These are phyloP conservation scores for Peromyscus aztecus DNA, from an alignment of 2,797 vertebrate species.

Conservation along the genomic window DNA sequence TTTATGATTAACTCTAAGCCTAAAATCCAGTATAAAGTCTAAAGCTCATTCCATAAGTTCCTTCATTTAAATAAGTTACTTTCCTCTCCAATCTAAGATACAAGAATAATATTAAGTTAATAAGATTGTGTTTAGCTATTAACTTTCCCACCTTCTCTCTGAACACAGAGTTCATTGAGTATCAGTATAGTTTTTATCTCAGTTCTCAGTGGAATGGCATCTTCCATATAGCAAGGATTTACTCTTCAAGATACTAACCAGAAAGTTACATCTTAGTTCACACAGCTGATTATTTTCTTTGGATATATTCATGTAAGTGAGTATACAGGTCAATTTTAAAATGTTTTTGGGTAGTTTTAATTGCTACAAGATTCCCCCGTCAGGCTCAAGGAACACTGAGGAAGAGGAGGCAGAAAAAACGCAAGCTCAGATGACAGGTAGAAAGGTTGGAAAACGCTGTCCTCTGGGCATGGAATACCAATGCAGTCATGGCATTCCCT, in stretches of 20 bases:
- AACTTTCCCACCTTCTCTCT: background rate
- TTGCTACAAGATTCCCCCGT: no score
- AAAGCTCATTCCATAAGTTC: background rate
- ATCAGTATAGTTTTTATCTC: background rate
- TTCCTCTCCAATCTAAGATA: background rate
- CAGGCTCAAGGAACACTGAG: background rate
- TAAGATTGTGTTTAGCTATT: background rate
- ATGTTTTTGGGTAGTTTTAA: background rate
- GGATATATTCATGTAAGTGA: background rate
- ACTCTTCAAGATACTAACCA: background rate
- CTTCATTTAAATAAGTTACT: background rate
- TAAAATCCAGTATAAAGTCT: background rate
- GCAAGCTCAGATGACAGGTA: background rate
- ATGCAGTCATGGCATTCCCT: background rate
- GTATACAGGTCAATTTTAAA: background rate
- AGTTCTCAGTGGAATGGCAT: background rate
- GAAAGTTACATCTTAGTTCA: background rate
- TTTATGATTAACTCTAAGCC: background rate
- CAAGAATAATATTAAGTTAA: background rate
- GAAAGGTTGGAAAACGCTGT: background rate
- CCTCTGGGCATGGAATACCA: no score
- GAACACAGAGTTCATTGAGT: background rate
- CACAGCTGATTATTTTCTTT: background rate
- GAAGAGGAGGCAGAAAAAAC: background rate
- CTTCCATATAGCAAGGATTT: background rate